Evolutionary conservation across 2,113 vertebrate species (phyloP), one percentile per base, ranked within the genome.

Genomic region (Hymenochirus boettgeri): DNA sequence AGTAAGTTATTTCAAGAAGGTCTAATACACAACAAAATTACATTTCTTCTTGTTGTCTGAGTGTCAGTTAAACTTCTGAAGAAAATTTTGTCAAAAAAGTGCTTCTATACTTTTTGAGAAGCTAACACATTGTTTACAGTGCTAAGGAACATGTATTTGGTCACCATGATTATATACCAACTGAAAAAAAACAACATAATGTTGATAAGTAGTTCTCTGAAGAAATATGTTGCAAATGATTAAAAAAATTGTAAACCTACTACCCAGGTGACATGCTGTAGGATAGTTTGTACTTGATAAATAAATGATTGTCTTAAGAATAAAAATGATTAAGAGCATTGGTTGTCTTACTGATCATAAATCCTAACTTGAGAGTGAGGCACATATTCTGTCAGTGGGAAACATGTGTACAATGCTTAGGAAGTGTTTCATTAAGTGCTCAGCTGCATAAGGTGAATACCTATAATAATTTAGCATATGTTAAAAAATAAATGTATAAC

Each of bases 1-100:
- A 33, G n/a, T 64, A 31, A 51, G 53, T 26, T 63, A 17, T 22
- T 55, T 29, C 24, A 26, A 54, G 39, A 54, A 54, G 45, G 42
- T 24, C 19, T 21, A 63, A 12, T 8, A 19, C 6, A 21, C 12
- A 24, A 23, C 21, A 24, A 23, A 33, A 18, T 31, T 21, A 33
- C 25, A 18, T 24, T 5, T 25, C 56, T 59, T 21, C 17, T 24
- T 45, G 46, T n/a, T n/a, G n/a, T 9, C n/a, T 46, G 6, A 19
- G 25, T 13, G 46, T 46, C 29, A 22, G 4, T 48, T 21, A 42
- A 11, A n/a, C n/a, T 42, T 42, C 39, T 42, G 39, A n/a, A n/a
- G n/a, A n/a, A n/a, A n/a, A n/a, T n/a, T n/a, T n/a, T n/a, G n/a
- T n/a, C 33, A 42, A 42, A 42, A 17, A 15, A 17, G 6, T 7